These are phyloP conservation scores for Brachionus manjavacas DNA, from an alignment of 1,140 invertebrate species.

Conservation along the genomic window DNA sequence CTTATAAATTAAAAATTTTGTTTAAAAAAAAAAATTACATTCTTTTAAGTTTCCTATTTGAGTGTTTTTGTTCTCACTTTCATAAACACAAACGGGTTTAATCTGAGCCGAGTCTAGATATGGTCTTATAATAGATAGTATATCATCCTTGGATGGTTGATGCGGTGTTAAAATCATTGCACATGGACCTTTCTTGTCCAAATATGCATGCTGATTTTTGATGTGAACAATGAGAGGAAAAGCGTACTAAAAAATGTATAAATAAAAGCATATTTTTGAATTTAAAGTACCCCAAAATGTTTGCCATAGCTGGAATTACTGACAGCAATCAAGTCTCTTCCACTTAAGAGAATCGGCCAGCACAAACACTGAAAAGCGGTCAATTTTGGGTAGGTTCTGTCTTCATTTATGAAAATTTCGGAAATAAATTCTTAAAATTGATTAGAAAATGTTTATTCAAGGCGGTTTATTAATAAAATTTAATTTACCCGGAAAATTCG, in stretches of 20 bases:
- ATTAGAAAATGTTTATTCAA: too few species aligned
- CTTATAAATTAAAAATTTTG: too few species aligned
- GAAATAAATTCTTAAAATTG: conserved; percentile 10
- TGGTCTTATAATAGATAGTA: not conserved
- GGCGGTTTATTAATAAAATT: not conserved
- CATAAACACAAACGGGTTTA: not conserved
- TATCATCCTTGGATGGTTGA: conserved; percentile 26
- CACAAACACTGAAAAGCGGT: conserved; percentile 36
- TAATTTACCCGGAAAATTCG: conserved; percentile 41
- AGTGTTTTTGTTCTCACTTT: conserved; percentile 12
- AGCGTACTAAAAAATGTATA: not conserved
- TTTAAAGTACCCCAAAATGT: not conserved
- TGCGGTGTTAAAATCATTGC: conserved; percentile 27
- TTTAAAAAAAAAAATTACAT: not conserved
- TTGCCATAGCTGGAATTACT: conserved; percentile 30
- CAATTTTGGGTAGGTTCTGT: not conserved
- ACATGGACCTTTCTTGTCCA: conserved; percentile 20
- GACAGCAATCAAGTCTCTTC: conserved; percentile 34
- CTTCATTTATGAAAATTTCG: not conserved
- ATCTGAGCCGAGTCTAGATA: conserved; percentile 4
- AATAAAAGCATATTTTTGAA: not conserved
- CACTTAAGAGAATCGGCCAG: conserved; percentile 32
- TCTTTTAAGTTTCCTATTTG: conserved; percentile 16
- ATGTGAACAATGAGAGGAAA: conserved; percentile 26
- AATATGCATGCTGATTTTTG: not conserved